Evolutionary conservation across 2,797 vertebrate species (phyloP).

Genomic region (Neomorphus geoffroyi): DNA sequence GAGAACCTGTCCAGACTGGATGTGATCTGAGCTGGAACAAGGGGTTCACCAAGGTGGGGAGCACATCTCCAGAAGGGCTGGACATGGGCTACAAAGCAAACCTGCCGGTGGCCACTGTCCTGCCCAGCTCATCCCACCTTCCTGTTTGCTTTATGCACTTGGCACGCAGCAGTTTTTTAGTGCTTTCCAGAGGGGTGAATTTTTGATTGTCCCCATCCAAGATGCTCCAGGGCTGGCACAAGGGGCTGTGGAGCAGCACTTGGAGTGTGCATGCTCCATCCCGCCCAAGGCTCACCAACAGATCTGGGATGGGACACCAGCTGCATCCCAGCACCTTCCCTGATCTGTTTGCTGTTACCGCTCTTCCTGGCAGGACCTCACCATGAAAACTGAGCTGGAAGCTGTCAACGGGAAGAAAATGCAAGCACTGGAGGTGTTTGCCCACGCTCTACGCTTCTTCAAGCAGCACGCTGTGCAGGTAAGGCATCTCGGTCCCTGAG

Average conservation of each 20-base stretch:
- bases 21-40: neutral
- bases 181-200: neutral
- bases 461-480: constrained; percentile 90
- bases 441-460: constrained; percentile 91
- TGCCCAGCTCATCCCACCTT: fast-evolving
- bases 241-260: too few species aligned
- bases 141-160: neutral
- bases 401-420: constrained; percentile 88
- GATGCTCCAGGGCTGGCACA: too few species aligned
- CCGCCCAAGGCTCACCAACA: fast-evolving
- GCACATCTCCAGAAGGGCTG: neutral
- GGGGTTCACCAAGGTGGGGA: too few species aligned
- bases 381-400: constrained; percentile 91
- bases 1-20: neutral
- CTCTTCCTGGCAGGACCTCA: constrained; percentile 82
- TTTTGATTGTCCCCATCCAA: too few species aligned
- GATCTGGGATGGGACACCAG: fast-evolving
- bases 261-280: neutral
- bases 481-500: neutral
- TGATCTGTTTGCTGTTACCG: fast-evolving
- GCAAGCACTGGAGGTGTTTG: constrained; percentile 90
- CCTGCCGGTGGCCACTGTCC: too few species aligned
- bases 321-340: fast-evolving
- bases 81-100: neutral
- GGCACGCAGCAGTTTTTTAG: fast-evolving